phyloP scores from a whole-genome alignment of 1,140 invertebrate species.

The Batillaria attramentaria region DNA sequence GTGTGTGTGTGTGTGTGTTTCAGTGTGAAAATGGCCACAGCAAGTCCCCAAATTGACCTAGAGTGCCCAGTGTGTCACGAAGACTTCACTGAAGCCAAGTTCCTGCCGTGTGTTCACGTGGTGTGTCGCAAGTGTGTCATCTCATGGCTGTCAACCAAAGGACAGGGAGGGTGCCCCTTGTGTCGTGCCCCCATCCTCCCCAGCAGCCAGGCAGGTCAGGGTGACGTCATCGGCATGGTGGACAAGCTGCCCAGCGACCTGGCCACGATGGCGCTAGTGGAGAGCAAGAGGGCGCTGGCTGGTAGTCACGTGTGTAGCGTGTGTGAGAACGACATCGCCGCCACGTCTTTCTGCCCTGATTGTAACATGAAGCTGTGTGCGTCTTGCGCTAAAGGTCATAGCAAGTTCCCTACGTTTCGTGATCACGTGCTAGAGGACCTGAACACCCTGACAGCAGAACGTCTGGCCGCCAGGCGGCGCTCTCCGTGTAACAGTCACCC shows the following conservation, averaged over 20 bases:
- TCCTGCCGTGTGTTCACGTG: slow-evolving; percentile 5
- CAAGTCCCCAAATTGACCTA: not conserved
- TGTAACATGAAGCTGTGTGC: slow-evolving; percentile 6
- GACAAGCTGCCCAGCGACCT: slow-evolving; percentile 12
- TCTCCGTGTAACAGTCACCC: not conserved
- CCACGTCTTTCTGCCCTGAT: slow-evolving; percentile 8
- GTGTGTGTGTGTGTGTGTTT: no score
- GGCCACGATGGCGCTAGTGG: slow-evolving; percentile 11
- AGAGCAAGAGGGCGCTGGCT: not conserved
- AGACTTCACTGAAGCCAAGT: not conserved
- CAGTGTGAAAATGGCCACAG: not conserved
- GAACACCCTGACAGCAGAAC: not conserved
- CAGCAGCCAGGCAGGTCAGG: not conserved
- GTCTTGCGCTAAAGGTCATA: not conserved
- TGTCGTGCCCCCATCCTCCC: not conserved
- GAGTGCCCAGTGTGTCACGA: slow-evolving; percentile 22
- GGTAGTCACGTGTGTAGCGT: not conserved
- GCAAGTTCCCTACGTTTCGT: not conserved
- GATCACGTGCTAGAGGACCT: slow-evolving; percentile 10
- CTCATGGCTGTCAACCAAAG: not conserved
- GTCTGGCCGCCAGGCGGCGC: not conserved
- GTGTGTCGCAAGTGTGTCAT: not conserved
- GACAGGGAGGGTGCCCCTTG: not conserved
- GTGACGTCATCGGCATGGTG: not conserved
- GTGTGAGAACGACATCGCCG: slow-evolving; percentile 2